These are phyloP conservation scores for Pollenia amentaria DNA, from an alignment of 2,888 invertebrate species.

Conservation along the genomic window DNA sequence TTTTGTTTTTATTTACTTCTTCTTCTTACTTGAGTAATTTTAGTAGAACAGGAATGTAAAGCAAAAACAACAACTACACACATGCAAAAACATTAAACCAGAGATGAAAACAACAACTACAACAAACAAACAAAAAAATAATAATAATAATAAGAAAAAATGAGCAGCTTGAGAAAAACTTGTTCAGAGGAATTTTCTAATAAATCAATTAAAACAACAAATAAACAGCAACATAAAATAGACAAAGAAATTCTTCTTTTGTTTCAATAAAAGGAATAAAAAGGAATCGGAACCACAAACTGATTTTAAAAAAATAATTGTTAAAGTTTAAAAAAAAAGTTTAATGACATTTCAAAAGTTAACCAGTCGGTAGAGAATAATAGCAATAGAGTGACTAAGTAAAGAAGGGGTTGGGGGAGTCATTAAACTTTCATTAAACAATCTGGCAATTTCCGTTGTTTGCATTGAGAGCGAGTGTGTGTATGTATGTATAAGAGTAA, in stretches of 20 bases:
- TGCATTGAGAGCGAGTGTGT: constrained; percentile 1
- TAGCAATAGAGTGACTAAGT: not conserved
- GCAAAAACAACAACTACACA: constrained; percentile 50
- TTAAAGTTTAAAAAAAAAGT: constrained; percentile 5
- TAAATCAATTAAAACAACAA: constrained; percentile 78
- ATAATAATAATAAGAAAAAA: constrained; percentile 22
- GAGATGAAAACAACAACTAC: constrained; percentile 50
- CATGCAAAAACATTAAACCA: constrained; percentile 61
- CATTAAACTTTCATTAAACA: constrained; percentile 55
- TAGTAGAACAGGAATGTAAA: constrained; percentile 71
- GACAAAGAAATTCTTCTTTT: constrained; percentile 47
- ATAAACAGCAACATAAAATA: constrained; percentile 62
- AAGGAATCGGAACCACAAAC: constrained; percentile 17
- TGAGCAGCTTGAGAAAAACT: constrained; percentile 77
- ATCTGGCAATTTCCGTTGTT: constrained; percentile 61
- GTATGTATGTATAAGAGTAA: not conserved
- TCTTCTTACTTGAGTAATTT: constrained; percentile 73
- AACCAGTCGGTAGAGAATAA: not conserved
- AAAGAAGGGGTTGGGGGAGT: constrained; percentile 54
- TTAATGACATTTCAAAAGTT: not conserved
- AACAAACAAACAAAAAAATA: constrained; percentile 58
- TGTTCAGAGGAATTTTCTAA: constrained; percentile 83
- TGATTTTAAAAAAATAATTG: constrained; percentile 28
- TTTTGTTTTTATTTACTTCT: constrained; percentile 65
- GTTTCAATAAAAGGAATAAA: constrained; percentile 10